Base-by-base conservation (phyloP, 2,888 invertebrate genomes). In the Drosophila borealis region DNA sequence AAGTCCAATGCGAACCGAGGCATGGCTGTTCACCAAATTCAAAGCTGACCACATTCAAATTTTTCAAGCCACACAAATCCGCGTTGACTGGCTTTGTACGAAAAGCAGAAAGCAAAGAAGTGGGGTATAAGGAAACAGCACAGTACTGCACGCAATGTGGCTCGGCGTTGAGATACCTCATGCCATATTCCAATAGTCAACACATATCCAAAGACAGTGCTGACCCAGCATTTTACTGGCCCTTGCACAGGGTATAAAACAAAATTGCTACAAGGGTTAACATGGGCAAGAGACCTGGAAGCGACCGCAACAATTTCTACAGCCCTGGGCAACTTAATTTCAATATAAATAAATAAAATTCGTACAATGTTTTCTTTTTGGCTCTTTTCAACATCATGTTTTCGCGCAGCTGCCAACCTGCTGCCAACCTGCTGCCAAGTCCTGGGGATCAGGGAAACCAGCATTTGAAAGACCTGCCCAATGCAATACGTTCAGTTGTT, bases 311-410 rank as follows among this genome's bases (percentile, higher is more conserved):
- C 88, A 89, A 87, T 85, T 85, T 85, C 84, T 69, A 78, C 74
- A 78, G 71, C 65, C 68, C 74, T 74, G 78, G 71, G 88, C 88
- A 86, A 89, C 86, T 86, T 88, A 80, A 86, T 86, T 86, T 86
- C 88, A 87, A 84, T 78, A 89, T 81, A 86, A 88, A 86, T 89
- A 86, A 89, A 86, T 85, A 79, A 84, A 76, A 68, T 65, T 65
- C 54, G 29, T 70, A 65, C 59, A 65, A 55, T 51, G 14, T 54
- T 42, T 46, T 50, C 14, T n/a, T 10, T 11, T 59, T 10, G 9
- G 33, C 33, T 21, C 33, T 37, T 60, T 64, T 59, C 45, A 70
- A 36, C 49, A 55, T 56, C 37, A 71, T 70, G 60, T 70, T 62
- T 57, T 73, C 41, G 59, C 57, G 59, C 50, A 33, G 49, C 10